phyloP scores from a whole-genome alignment of 2,113 vertebrate species.

The Engystomops pustulosus region DNA sequence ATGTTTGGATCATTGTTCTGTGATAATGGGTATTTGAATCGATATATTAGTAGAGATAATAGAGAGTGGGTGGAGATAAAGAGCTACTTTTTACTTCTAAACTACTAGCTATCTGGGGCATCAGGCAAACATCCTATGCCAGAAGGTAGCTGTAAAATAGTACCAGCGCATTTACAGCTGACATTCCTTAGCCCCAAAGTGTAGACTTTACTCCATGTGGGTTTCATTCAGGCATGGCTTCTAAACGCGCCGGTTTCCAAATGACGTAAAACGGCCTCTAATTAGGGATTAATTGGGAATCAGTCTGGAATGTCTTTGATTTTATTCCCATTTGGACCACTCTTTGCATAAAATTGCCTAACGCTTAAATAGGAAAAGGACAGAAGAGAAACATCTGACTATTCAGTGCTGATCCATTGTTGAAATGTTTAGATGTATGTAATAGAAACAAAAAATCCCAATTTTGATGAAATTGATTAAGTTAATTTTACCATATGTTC shows the following conservation, averaged over 20 bases:
- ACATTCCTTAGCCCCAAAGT: neutral
- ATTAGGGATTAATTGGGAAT: conserved; percentile 3
- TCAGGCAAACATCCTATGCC: neutral
- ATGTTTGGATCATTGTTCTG: no score
- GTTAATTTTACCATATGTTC: conserved; percentile 9
- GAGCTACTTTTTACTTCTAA: neutral
- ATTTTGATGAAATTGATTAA: neutral
- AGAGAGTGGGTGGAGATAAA: no score
- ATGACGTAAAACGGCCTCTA: neutral
- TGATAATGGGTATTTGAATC: no score
- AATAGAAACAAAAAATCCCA: neutral
- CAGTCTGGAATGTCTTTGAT: conserved; percentile 2
- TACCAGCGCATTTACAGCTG: no score
- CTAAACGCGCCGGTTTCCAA: neutral
- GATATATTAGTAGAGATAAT: no score
- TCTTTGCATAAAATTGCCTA: neutral
- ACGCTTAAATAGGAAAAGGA: neutral
- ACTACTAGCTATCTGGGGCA: neutral
- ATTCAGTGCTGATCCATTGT: neutral
- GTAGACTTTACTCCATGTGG: neutral
- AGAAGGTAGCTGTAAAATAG: no score
- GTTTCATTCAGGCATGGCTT: neutral
- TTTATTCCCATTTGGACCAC: neutral
- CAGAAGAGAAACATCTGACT: conserved; percentile 13
- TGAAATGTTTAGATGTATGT: conserved; percentile 33